Percentiles rank a stretch among this genome's conserved stretches.
Evolutionary conservation across 2,888 invertebrate genomes (phyloP).

Genomic region (Polydrusus pterygomalis): DNA sequence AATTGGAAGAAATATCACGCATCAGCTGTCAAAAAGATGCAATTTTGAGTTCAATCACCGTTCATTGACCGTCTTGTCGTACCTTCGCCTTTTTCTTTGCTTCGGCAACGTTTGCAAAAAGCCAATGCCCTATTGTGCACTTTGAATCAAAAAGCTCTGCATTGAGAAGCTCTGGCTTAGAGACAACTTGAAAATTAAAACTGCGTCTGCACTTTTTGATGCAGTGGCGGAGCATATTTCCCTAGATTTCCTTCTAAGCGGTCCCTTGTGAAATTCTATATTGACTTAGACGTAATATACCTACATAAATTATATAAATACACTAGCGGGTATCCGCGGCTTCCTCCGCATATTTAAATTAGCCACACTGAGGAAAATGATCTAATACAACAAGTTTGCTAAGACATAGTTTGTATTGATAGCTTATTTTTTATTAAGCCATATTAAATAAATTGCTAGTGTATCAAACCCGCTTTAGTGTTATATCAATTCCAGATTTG

Average conservation of each 20-base stretch:
- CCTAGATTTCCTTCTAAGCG: not conserved
- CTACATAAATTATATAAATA: too few relatives aligned
- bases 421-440: too few relatives aligned
- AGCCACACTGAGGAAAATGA: too few relatives aligned
- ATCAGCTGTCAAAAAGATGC: conserved; percentile 56
- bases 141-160: conserved; percentile 25
- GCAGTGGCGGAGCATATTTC: conserved; percentile 1
- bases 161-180: conserved; percentile 26
- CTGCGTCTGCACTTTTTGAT: conserved; percentile 14
- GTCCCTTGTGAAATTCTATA: too few relatives aligned
- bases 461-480: too few relatives aligned
- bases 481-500: too few relatives aligned
- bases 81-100: conserved; percentile 41
- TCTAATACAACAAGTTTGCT: too few relatives aligned
- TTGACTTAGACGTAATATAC: too few relatives aligned
- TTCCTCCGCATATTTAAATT: too few relatives aligned
- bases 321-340: too few relatives aligned
- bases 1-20: conserved; percentile 57
- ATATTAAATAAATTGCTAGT: too few relatives aligned
- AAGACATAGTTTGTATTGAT: too few relatives aligned
- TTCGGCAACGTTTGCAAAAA: conserved; percentile 40
- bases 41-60: conserved; percentile 53
- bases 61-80: conserved; percentile 54
- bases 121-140: conserved; percentile 44
- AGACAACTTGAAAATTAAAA: conserved; percentile 35